Base-by-base conservation (phyloP, 2,113 vertebrate species). In the Triplophysa rosa region DNA sequence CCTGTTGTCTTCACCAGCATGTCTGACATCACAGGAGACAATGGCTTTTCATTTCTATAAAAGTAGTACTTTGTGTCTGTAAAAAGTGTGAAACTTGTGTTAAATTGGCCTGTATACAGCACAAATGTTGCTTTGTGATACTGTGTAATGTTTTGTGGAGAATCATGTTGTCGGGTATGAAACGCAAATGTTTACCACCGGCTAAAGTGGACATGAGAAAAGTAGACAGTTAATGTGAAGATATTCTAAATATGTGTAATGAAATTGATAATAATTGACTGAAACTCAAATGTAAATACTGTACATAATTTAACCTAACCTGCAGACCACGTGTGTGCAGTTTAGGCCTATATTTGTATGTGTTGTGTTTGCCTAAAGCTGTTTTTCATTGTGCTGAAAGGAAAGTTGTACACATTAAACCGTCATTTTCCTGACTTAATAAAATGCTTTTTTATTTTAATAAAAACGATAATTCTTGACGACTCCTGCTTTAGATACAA, bases 301-400 rank as follows among this genome's bases (percentile, higher is more conserved):
- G 74, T 64, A 77, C 62, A 65, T 63, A 45, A 17, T 45, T 47
- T 74, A 21, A 73, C 3, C 70, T 23, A 42, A 23, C 21, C 8
- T 49, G 23, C 45, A 29, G 13, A 59, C 19, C 58, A 40, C 47
- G 29, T 75, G 40, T 75, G 63, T 63, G 23, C 17, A 63, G 19
- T 75, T 75, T 42, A 63, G 26, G 23, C 8, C 16, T 63, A 49
- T 40, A 70, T 82, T 82, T 87, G 61, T 73, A 81, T 73, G 78
- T 10, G 10, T 77, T 33, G 65, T 77, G 79, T 77, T 24, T 66
- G 80, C 24, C 19, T 78, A 64, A 59, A 26, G 66, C 24, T 70
- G 19, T 16, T 68, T 83, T 65, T 82, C 63, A 67, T 78, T 79
- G 80, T 84, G 63, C 29, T 67, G 52, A n/a, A 52, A 56, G 21